A percentile compares a stretch with the other conserved stretches of the same genome.
These are phyloP conservation scores for Dendrocincla tyrannina DNA, from an alignment of 2,797 vertebrate genomes.

Conservation along the genomic window DNA sequence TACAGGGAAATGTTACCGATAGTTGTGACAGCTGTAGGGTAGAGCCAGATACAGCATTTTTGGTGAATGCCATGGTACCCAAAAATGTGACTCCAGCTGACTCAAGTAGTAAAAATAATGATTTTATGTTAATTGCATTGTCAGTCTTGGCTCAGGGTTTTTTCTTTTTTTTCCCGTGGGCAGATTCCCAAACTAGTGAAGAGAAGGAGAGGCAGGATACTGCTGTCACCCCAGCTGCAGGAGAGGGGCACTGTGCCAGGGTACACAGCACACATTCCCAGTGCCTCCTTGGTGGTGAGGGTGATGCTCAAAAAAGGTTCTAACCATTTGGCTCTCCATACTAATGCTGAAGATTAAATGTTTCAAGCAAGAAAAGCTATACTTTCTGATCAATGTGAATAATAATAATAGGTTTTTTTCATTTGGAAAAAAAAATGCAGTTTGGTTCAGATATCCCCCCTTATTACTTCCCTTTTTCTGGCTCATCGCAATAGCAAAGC, in stretches of 20 bases:
- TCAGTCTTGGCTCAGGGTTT: background rate
- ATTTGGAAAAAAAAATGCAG: background rate
- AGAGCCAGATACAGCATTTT: background rate
- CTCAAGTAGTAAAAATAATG: background rate
- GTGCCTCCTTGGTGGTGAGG: fast-evolving
- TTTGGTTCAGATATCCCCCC: background rate
- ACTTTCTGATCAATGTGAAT: background rate
- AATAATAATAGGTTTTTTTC: background rate
- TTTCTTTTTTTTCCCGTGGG: background rate
- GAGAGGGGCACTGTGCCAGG: background rate
- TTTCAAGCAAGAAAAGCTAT: background rate
- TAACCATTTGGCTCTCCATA: background rate
- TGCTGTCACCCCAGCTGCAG: background rate
- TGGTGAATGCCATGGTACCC: background rate
- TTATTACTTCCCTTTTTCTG: background rate
- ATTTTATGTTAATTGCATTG: background rate
- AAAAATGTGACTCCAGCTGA: background rate
- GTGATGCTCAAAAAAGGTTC: background rate
- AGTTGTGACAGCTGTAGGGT: background rate
- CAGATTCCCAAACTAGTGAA: background rate
- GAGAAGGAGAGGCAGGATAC: background rate
- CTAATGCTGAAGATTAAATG: background rate
- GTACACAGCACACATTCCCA: background rate
- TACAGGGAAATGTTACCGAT: background rate
- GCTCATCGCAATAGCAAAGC: background rate